Percentiles rank a stretch among this genome's conserved stretches.
Conservation (phyloP, 2,797 vertebrate genomes). For the Lemur catta region DNA sequence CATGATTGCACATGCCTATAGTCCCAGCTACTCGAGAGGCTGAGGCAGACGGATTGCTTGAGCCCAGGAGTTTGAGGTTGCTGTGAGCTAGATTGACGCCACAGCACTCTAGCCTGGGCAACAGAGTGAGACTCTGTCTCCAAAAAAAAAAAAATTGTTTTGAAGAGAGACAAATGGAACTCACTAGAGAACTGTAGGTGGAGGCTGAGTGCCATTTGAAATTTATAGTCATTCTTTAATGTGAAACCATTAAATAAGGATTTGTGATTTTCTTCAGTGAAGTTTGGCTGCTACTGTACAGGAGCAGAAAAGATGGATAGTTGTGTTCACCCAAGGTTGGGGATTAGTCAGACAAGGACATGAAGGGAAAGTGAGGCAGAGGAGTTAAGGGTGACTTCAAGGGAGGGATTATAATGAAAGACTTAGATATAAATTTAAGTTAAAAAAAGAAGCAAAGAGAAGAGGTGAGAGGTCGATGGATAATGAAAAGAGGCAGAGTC, state of each 20-base stretch:
- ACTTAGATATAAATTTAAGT: not conserved
- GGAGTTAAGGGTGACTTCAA: not conserved
- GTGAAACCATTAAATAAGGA: not conserved
- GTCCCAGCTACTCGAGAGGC: too few species aligned
- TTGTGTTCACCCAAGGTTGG: not conserved
- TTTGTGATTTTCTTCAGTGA: not conserved
- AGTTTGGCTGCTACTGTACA: not conserved
- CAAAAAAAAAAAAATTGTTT: not conserved
- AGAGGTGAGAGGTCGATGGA: not conserved
- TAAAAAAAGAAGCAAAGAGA: not conserved
- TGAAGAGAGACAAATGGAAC: conserved; percentile 12
- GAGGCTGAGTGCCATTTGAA: not conserved
- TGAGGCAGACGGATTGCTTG: too few species aligned
- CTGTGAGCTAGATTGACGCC: too few species aligned
- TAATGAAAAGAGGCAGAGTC: not conserved
- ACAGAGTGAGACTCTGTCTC: too few species aligned
- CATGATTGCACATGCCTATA: too few species aligned
- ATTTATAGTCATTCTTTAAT: not conserved
- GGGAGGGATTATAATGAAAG: not conserved
- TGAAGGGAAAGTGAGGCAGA: conserved; percentile 4
- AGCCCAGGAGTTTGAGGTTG: too few species aligned
- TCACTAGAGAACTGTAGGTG: not conserved
- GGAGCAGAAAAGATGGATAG: not conserved
- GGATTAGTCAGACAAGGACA: not conserved
- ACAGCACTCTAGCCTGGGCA: too few species aligned